These are phyloP conservation scores for Bufo bufo DNA, from an alignment of 2,113 vertebrate genomes.

Conservation along the genomic window DNA sequence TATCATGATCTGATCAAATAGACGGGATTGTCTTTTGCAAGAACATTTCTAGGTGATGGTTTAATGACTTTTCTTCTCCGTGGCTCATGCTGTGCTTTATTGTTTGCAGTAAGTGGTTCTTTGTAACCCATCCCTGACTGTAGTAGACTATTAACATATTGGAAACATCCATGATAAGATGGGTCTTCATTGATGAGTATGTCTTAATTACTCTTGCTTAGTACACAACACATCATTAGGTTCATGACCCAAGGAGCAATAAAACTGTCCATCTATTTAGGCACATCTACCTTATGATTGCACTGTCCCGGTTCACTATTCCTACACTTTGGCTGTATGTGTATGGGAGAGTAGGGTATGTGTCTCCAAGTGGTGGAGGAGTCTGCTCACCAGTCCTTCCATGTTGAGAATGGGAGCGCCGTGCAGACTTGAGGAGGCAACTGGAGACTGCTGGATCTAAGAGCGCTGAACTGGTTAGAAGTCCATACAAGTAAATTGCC, in stretches of 20 bases:
- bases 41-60: neutral
- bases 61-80: neutral
- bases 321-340: too few species aligned
- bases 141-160: neutral
- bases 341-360: too few species aligned
- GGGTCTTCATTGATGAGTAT: neutral
- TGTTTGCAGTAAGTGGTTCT: neutral
- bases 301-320: neutral
- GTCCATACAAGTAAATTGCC: too few species aligned
- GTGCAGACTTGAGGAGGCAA: too few species aligned
- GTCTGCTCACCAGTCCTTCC: too few species aligned
- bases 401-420: too few species aligned
- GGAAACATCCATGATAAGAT: neutral
- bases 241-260: neutral
- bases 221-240: neutral
- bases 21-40: neutral
- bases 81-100: neutral
- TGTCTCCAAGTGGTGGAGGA: too few species aligned
- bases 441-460: too few species aligned
- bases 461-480: too few species aligned
- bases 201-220: conserved; percentile 2
- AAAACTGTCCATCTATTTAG: conserved; percentile 2
- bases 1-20: neutral
- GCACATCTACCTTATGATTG: neutral
- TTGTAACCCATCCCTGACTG: neutral